Conservation (phyloP, 30 jellyfish, hydroid and myxozoan species). For the Clytia hemisphaerica region DNA sequence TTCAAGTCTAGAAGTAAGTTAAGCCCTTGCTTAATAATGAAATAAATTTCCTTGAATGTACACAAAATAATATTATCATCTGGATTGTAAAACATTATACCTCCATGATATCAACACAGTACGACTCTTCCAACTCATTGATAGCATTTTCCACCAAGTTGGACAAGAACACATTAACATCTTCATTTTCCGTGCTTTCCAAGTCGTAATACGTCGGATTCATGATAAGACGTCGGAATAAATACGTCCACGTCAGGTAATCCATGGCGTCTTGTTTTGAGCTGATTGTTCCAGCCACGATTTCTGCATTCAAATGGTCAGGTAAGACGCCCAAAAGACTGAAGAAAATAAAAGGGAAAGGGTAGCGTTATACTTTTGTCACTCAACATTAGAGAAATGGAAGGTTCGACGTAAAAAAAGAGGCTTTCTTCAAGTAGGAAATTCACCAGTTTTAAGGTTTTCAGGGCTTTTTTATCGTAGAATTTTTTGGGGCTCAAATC, state of each 20-base stretch:
- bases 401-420: too few relatives aligned
- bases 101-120: constrained; percentile 71
- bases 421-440: too few relatives aligned
- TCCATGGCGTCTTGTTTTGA: constrained; percentile 96
- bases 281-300: constrained; percentile 94
- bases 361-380: background rate
- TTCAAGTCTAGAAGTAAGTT: too few relatives aligned
- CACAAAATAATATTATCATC: background rate
- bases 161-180: constrained; percentile 64
- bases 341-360: background rate
- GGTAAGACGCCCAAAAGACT: constrained; percentile 86
- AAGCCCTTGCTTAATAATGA: too few relatives aligned
- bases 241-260: constrained; percentile 89
- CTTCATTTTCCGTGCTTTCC: constrained; percentile 53
- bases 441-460: too few relatives aligned
- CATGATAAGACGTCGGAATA: constrained; percentile 77
- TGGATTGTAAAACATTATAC: constrained; percentile 2
- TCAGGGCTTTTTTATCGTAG: too few relatives aligned
- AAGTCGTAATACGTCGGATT: constrained; percentile 89
- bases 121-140: constrained; percentile 74
- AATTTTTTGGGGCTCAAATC: too few relatives aligned
- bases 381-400: background rate
- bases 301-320: constrained; percentile 98
- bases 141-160: constrained; percentile 52
- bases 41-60: background rate